These are phyloP conservation scores for Dunckerocampus dactyliophorus DNA, from an alignment of 2,113 vertebrate species.

Conservation along the genomic window DNA sequence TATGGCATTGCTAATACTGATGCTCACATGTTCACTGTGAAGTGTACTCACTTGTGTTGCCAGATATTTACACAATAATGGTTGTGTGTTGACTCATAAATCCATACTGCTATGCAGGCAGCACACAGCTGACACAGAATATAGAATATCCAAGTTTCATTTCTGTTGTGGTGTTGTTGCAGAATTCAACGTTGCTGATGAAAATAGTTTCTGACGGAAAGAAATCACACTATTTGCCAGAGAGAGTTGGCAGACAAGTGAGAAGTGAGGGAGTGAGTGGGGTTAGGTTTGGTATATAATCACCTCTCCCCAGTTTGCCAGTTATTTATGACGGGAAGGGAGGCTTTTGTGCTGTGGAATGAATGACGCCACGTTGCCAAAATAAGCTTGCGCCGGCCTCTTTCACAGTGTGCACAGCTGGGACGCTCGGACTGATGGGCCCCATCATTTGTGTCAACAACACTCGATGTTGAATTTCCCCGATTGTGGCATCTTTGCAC, in stretches of 20 bases:
- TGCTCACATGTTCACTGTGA: too few relatives aligned
- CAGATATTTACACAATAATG: too few relatives aligned
- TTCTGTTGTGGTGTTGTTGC: too few relatives aligned
- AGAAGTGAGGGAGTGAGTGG: neutral
- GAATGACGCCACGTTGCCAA: conserved; percentile 52
- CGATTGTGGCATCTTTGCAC: conserved; percentile 30
- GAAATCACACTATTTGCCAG: conserved; percentile 10
- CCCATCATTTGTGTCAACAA: conserved; percentile 59
- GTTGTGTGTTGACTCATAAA: too few relatives aligned
- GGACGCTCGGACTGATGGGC: conserved; percentile 46
- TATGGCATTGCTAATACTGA: too few relatives aligned
- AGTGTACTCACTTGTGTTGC: too few relatives aligned
- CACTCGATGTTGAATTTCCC: conserved; percentile 30
- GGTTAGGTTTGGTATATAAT: conserved; percentile 8
- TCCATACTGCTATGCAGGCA: too few relatives aligned
- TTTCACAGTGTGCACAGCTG: conserved; percentile 66
- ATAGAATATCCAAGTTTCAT: too few relatives aligned
- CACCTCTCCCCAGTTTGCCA: conserved; percentile 26
- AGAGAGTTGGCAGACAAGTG: conserved; percentile 28
- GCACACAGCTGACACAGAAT: too few relatives aligned
- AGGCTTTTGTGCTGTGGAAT: conserved; percentile 52
- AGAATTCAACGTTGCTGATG: neutral
- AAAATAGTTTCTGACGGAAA: conserved; percentile 18
- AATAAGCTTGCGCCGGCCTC: conserved; percentile 62
- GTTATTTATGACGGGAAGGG: conserved; percentile 37